Evolutionary conservation across 1,140 invertebrate species (phyloP).

Genomic region (Cydia fagiglandana): DNA sequence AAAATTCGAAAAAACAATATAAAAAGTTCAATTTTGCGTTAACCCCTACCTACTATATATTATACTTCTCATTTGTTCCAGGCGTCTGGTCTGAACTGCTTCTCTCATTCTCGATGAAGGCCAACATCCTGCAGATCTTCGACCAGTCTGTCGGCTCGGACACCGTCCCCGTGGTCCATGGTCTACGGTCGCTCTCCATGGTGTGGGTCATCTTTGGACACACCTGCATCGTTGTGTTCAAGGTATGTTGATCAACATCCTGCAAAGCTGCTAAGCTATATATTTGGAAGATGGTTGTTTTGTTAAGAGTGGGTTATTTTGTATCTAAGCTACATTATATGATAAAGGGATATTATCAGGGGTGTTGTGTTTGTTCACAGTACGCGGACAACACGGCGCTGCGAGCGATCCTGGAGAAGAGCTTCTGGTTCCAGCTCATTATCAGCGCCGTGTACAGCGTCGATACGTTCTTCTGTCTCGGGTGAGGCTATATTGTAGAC

Average conservation of each 20-base stretch:
- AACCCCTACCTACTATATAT: too few relatives aligned
- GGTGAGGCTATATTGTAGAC: conserved; percentile 55
- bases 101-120: conserved; percentile 88
- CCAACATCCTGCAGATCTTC: conserved; percentile 88
- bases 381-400: conserved; percentile 92
- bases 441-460: conserved; percentile 94
- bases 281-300: too few relatives aligned
- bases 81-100: conserved; percentile 84
- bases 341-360: not conserved
- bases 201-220: conserved; percentile 96
- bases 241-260: conserved; percentile 56
- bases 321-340: too few relatives aligned
- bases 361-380: conserved; percentile 39
- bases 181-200: conserved; percentile 92
- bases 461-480: conserved; percentile 94
- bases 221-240: conserved; percentile 90
- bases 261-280: too few relatives aligned
- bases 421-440: conserved; percentile 90
- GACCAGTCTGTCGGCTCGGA: conserved; percentile 88
- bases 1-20: too few relatives aligned
- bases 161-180: conserved; percentile 90
- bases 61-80: conserved; percentile 44
- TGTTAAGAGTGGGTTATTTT: too few relatives aligned
- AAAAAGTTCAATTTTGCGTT: too few relatives aligned
- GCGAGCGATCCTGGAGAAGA: conserved; percentile 87